Conservation (phyloP, 2,888 invertebrate species). For the Megaustenia siamemsis region DNA sequence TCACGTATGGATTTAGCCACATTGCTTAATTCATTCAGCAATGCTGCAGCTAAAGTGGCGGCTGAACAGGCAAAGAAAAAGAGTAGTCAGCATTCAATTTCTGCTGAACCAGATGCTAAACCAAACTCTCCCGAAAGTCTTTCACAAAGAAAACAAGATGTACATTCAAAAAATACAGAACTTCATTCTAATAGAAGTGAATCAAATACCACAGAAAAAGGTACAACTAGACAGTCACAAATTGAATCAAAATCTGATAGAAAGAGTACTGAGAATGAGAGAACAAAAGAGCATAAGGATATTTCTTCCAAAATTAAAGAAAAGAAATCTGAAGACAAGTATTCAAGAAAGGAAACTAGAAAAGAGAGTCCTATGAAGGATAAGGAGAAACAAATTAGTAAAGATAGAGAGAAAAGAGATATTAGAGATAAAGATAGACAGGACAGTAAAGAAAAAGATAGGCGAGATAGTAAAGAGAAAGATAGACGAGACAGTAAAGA, state of each 20-base stretch:
- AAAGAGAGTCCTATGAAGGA: slow-evolving; percentile 39
- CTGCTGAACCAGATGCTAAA: neutral
- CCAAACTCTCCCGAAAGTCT: neutral
- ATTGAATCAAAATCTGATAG: neutral
- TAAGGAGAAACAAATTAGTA: slow-evolving; percentile 43
- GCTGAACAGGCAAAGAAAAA: slow-evolving; percentile 38
- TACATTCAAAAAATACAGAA: neutral
- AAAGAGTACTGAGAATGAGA: neutral
- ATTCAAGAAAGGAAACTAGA: slow-evolving; percentile 2
- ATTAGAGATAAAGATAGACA: slow-evolving; percentile 42
- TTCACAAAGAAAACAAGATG: neutral
- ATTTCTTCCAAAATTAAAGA: neutral
- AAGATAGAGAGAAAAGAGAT: slow-evolving; percentile 44
- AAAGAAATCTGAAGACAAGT: slow-evolving; percentile 33
- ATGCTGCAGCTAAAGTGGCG: slow-evolving; percentile 50
- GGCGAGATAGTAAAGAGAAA: slow-evolving; percentile 43
- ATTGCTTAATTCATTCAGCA: slow-evolving; percentile 50
- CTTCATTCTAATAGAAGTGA: neutral
- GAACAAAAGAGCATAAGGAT: neutral
- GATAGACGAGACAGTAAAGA: slow-evolving; percentile 50
- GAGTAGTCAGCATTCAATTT: neutral
- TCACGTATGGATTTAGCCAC: slow-evolving; percentile 46
- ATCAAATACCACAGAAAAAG: neutral
- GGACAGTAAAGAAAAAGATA: slow-evolving; percentile 37
- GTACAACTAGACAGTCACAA: neutral